Evolutionary conservation across 2,888 invertebrate species (phyloP).

Genomic region (Punctoribates punctum): DNA sequence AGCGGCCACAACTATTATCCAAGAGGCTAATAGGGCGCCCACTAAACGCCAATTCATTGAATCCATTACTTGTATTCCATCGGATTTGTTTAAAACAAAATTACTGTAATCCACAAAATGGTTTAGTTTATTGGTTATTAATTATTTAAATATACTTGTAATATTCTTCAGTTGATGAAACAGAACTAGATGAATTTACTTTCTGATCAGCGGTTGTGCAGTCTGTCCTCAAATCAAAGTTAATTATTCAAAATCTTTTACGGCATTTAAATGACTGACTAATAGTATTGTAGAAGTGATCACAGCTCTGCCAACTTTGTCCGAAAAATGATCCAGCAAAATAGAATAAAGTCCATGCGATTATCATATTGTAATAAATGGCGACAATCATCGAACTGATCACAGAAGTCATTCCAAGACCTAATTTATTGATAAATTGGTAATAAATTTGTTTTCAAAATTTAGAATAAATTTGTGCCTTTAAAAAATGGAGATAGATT

Average conservation of each 20-base stretch:
- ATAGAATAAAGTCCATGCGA: conserved; percentile 48
- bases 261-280: conserved; percentile 45
- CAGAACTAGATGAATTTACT: conserved; percentile 15
- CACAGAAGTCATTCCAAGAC: conserved; percentile 47
- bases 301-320: conserved; percentile 47
- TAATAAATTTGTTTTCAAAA: background rate
- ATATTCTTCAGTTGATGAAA: conserved; percentile 47
- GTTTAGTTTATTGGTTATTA: background rate
- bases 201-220: conserved; percentile 22
- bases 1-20: conserved; percentile 46
- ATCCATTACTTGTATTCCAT: conserved; percentile 43
- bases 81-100: conserved; percentile 46
- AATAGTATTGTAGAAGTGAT: conserved; percentile 46
- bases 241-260: background rate
- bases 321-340: conserved; percentile 46
- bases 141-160: conserved; percentile 44
- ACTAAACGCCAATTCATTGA: conserved; percentile 45
- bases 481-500: conserved; percentile 47
- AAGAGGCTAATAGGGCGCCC: conserved; percentile 44
- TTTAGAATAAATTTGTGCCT: conserved; percentile 39
- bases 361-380: conserved; percentile 49
- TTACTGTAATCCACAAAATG: conserved; percentile 36
- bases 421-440: conserved; percentile 27
- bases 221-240: conserved; percentile 9
- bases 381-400: conserved; percentile 46